phyloP scores from a whole-genome alignment of 64 coral and sea anemone species.

The Acropora tenuis region DNA sequence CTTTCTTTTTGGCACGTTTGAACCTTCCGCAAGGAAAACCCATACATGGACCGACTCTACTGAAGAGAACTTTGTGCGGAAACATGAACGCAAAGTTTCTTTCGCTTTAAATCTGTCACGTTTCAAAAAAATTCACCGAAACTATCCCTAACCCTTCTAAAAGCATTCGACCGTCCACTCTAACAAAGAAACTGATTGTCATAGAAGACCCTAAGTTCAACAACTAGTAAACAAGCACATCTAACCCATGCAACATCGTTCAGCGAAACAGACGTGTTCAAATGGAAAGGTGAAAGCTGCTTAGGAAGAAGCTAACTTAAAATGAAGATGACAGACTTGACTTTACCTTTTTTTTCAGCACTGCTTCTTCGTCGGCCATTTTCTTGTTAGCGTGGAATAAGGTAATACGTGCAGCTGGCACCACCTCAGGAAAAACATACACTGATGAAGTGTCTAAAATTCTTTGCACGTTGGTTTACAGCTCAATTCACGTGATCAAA shows the following conservation, averaged over 20 bases:
- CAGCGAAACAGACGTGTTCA: background rate
- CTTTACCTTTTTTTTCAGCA: slow-evolving; percentile 47
- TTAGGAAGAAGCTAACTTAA: background rate
- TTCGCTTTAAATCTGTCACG: background rate
- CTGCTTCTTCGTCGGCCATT: slow-evolving; percentile 44
- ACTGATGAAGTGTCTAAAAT: background rate
- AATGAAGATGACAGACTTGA: background rate
- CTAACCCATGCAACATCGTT: background rate
- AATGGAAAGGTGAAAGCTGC: background rate
- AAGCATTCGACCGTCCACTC: background rate
- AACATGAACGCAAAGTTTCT: no score
- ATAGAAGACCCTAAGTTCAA: slow-evolving; percentile 8
- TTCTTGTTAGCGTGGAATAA: background rate
- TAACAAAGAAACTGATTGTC: background rate
- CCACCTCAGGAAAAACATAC: background rate
- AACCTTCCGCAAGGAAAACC: no score
- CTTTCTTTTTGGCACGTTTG: no score
- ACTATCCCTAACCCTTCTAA: background rate
- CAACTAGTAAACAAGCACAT: slow-evolving; percentile 18
- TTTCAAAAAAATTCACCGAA: background rate
- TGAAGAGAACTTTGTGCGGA: no score
- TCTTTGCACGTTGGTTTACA: background rate
- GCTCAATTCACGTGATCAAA: slow-evolving; percentile 29
- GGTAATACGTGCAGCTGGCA: background rate
- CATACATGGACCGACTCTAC: no score